Evolutionary conservation across 2,888 invertebrate genomes (phyloP), one percentile per base, ranked within the genome.

Genomic region (Scaptomyza parva): DNA sequence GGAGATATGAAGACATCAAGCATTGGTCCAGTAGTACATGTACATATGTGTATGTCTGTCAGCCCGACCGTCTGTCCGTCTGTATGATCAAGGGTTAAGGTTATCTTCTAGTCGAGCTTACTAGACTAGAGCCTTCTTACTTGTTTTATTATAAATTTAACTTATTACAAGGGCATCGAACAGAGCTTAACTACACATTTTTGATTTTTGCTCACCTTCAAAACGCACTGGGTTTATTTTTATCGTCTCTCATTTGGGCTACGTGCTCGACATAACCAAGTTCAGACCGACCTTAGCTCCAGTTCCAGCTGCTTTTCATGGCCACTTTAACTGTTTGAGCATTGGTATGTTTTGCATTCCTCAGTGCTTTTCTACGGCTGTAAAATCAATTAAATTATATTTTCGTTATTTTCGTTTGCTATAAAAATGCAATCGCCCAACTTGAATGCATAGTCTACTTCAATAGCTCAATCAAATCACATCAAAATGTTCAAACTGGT

Each of bases 401-500:
- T 37, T 20, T 40, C 30, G 35, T 47, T 24, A 33, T 44, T 47
- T 37, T 20, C 30, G 50, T 17, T 44, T 9, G 44, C 76, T 89
- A 90, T 89, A 89, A 88, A 89, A 90, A 77, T 73, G 68, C 54
- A 50, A 18, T 14, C 52, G 37, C 11, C n/a, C 7, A 20, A 20
- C 9, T 22, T 20, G 7, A 30, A 28, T 37, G 41, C 65, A 71
- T 88, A 88, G 88, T 89, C 84, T 61, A 81, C 64, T 65, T 71
- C 58, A 75, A 54, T 70, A 76, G 79, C 79, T 79, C 66, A 40
- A 68, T 59, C 48, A 58, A 67, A 61, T 45, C 45, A 72, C 26
- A 48, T 43, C 77, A 90, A 82, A 63, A 90, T 90, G 90, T 90
- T 89, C 84, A 90, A 88, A 77, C 64, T 84, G 90, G 90, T 84